Conservation (phyloP, 2,888 invertebrate genomes). For the Orchestes rusci region DNA sequence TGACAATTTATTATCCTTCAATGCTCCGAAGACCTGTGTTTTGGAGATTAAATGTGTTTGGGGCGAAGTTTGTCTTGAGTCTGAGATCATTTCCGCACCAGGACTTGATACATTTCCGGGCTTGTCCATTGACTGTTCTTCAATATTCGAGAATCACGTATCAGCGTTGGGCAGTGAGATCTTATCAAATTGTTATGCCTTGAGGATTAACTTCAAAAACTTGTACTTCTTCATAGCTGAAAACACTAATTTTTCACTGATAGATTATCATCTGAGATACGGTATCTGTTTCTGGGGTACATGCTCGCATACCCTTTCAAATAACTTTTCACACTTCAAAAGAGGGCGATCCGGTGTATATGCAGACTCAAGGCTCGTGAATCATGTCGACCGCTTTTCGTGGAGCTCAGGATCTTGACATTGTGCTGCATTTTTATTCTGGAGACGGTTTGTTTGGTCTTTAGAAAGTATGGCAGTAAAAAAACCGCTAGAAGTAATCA, state of each 20-base stretch:
- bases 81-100: too few relatives aligned
- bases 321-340: not conserved
- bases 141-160: not conserved
- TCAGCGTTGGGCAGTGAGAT: not conserved
- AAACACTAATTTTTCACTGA: not conserved
- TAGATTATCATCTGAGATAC: slow-evolving; percentile 1
- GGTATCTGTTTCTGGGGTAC: slow-evolving; percentile 3
- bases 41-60: too few relatives aligned
- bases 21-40: too few relatives aligned
- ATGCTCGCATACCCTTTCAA: not conserved
- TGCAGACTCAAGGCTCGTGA: not conserved
- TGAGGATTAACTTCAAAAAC: not conserved
- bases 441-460: not conserved
- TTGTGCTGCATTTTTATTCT: slow-evolving; percentile 1
- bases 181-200: not conserved
- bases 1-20: too few relatives aligned
- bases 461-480: slow-evolving; percentile 1
- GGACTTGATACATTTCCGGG: too few relatives aligned
- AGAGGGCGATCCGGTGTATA: not conserved
- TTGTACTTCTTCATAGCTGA: not conserved
- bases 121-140: not conserved
- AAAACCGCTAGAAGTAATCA: too few relatives aligned
- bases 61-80: too few relatives aligned
- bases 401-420: not conserved
- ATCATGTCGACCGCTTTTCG: not conserved